Evolutionary conservation across 2,888 invertebrate species (phyloP).

Genomic region (Girardia tigrina): DNA sequence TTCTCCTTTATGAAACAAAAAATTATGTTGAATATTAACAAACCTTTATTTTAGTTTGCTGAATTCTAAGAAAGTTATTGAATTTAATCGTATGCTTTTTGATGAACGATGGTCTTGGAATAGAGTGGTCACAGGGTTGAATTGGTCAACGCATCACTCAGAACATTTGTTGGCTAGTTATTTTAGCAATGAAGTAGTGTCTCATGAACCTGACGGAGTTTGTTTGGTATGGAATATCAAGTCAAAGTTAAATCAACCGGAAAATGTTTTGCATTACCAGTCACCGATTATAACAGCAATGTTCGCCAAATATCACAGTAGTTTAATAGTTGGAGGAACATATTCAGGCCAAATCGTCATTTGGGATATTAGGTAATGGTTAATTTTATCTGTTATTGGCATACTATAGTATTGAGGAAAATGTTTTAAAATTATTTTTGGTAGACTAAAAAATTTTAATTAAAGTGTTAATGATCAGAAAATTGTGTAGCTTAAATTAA

Average conservation of each 20-base stretch:
- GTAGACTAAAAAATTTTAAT: too few relatives aligned
- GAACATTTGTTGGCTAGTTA: conserved; percentile 75
- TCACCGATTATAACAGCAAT: conserved; percentile 81
- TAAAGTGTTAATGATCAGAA: too few relatives aligned
- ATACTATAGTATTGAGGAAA: too few relatives aligned
- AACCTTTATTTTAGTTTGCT: neutral
- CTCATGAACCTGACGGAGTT: conserved; percentile 93
- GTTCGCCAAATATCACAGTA: conserved; percentile 74
- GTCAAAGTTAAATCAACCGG: conserved; percentile 83
- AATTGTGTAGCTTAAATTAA: too few relatives aligned
- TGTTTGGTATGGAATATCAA: conserved; percentile 95
- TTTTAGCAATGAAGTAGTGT: conserved; percentile 83
- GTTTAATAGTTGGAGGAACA: conserved; percentile 87
- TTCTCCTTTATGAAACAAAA: neutral
- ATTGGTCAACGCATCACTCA: conserved; percentile 81
- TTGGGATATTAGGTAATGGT: conserved; percentile 73
- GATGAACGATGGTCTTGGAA: conserved; percentile 92
- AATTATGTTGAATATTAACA: neutral
- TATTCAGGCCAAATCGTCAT: conserved; percentile 96
- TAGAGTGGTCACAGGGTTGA: conserved; percentile 79
- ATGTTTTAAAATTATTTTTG: too few relatives aligned
- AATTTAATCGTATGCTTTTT: conserved; percentile 70
- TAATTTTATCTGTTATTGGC: too few relatives aligned
- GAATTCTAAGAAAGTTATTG: neutral
- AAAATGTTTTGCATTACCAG: conserved; percentile 85